Evolutionary conservation across 2,888 invertebrate species (phyloP), one percentile per base, ranked within the genome.

Genomic region (Epinotia brunnichana): DNA sequence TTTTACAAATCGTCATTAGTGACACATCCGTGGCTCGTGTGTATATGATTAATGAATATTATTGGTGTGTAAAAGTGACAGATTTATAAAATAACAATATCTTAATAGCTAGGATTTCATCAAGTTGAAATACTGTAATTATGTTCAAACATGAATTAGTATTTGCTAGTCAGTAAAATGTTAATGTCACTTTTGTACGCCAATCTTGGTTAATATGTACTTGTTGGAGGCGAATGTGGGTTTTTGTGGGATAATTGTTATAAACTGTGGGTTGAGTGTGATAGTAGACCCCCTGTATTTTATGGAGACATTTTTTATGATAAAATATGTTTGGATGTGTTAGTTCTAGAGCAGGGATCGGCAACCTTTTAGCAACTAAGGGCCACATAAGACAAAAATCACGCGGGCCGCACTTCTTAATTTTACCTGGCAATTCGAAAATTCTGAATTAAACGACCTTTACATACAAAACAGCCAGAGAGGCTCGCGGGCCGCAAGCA

Each of bases 241-340:
- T 11, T 41, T 39, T 54, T 66, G 54, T 66, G 66, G 64, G 66
- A 41, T 24, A 54, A 53, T 17, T 53, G 53, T 53, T 19, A 11
- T 39, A 39, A 48, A 48, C 15, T n/a, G 15, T 51, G 29, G 62
- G 15, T 62, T 19, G 60, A 61, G 41, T 61, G 61, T 44, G 44
- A 44, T 61, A 19, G 15, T 61, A 61, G 13, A 39, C 5, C 41
- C 60, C 41, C 7, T 41, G 41, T 57, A 29, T 29, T 17, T 61
- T 61, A 11, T 44, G 21, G 59, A 35, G 9, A 39, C 59, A 7
- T 39, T 35, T 9, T 3, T 35, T 17, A 35, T 29, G 9, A 1
- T 7, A 9, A 35, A 35, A 1, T 2, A 9, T 2, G 15, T n/a
- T 9, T 57, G 3, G 56, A n/a, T 15, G 24, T 54, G 54, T 39